Base-by-base conservation (phyloP, 2,888 invertebrate genomes). In the Eupithecia centaureata region DNA sequence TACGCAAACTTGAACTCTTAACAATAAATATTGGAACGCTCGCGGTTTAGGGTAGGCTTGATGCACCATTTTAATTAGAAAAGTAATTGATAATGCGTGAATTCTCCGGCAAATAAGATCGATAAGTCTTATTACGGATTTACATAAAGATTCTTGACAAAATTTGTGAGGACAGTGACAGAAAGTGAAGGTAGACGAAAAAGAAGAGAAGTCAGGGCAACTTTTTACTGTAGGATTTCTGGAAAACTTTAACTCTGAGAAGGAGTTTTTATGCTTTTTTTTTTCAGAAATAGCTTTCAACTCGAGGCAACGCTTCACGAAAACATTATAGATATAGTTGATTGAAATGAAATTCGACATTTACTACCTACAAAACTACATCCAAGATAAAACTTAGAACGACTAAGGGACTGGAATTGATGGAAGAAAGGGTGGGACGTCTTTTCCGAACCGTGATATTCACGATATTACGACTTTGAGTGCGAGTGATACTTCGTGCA, bases 1-100 rank as follows among this genome's bases (percentile, higher is more conserved):
- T 81, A 77, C 76, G 78, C 76, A 81, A 80, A 79, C 81, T 76
- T 74, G 73, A 73, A 74, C 76, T 78, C 80, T 80, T 80, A 83
- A 80, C 82, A 84, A 83, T 82, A 82, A 83, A 83, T 82, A 81
- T 82, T 82, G 79, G 79, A 83, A 61, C n/a, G 65, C 35, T 68
- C 61, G 13, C 52, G 47, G 35, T 42, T 66, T 13, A 42, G 61
- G 59, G 61, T 27, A 57, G 57, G 35, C 32, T 67, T n/a, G 25
- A 30, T 30, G 10, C 8, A 56, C 5, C n/a, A 25, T 25, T 52
- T 52, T 52, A 10, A 27, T 47, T 18, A 18, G 8, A 18, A 8
- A 47, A 10, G 8, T 38, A 12, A n/a, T 1, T 38, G 38, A n/a
- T n/a, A n/a, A n/a, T n/a, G n/a, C n/a, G n/a, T 0, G 18, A 8